Evolutionary conservation across 2,113 vertebrate genomes (phyloP).

Genomic region (Brachyhypopomus gauderio): DNA sequence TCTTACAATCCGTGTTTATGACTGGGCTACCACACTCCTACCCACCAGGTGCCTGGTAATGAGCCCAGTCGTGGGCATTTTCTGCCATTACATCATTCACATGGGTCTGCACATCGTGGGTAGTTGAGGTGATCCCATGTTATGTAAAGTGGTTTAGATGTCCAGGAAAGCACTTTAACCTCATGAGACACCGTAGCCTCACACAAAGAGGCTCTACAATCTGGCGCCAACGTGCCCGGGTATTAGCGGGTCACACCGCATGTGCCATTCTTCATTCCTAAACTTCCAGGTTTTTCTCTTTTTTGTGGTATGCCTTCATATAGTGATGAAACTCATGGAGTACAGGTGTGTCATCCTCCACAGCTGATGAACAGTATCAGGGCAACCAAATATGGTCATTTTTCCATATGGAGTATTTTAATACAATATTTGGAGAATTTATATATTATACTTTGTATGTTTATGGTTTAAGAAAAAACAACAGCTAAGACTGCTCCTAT

Average conservation of each 20-base stretch:
- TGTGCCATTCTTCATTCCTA: not conserved
- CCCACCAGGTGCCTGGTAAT: constrained; percentile 7
- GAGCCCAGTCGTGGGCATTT: not conserved
- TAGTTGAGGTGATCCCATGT: constrained; percentile 1
- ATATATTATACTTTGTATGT: no score
- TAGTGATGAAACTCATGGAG: constrained; percentile 20
- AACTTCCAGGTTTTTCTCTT: not conserved
- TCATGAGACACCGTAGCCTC: no score
- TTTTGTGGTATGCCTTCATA: not conserved
- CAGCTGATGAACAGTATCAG: not conserved
- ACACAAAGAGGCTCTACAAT: no score
- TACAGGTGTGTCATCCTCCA: constrained; percentile 1
- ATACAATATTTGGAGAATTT: constrained; percentile 3
- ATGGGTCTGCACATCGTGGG: not conserved
- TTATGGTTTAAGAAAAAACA: no score
- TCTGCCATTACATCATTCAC: constrained; percentile 12
- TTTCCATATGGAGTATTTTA: not conserved
- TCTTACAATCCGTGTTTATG: constrained; percentile 30
- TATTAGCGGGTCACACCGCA: not conserved
- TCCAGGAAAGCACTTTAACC: constrained; percentile 4
- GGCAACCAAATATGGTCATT: not conserved
- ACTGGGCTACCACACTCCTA: constrained; percentile 11
- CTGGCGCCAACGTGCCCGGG: no score
- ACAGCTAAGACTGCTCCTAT: no score
- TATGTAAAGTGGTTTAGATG: not conserved